phyloP scores from a whole-genome alignment of 2,797 vertebrate genomes.

The Erithacus rubecula region DNA sequence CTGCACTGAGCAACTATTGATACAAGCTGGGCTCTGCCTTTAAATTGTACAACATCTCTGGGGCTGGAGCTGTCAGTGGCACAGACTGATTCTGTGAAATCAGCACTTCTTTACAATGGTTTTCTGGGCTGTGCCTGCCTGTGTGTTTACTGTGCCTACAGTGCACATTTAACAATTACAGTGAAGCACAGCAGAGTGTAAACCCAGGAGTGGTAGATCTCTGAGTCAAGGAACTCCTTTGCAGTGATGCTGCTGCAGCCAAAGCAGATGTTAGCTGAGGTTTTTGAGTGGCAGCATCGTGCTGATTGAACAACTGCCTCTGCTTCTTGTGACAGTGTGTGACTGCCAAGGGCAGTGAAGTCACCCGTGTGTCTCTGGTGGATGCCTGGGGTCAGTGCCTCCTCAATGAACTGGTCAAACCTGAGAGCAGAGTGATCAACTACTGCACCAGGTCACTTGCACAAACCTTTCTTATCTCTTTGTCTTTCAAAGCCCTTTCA shows the following conservation, averaged over 20 bases:
- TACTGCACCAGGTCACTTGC: slow-evolving; percentile 83
- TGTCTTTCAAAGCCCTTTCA: not conserved
- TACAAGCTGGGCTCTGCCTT: not conserved
- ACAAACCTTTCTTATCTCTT: not conserved
- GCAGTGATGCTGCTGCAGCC: not conserved
- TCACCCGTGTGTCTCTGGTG: slow-evolving; percentile 86
- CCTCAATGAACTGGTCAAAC: slow-evolving; percentile 87
- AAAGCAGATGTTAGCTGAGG: not conserved
- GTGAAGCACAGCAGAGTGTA: not conserved
- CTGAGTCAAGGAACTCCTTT: not conserved
- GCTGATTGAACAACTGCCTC: not conserved
- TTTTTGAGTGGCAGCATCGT: not conserved
- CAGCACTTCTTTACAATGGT: not conserved
- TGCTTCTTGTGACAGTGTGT: slow-evolving; percentile 77
- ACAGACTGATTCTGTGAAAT: not conserved
- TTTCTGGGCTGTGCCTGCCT: not conserved
- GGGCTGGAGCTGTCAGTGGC: not conserved
- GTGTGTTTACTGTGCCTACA: not conserved
- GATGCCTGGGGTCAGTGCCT: slow-evolving; percentile 81
- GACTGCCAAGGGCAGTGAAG: slow-evolving; percentile 80
- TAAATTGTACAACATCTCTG: not conserved
- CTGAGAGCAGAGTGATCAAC: slow-evolving; percentile 76
- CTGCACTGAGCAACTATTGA: not conserved
- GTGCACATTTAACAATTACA: not conserved
- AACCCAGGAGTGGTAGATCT: not conserved